Base-by-base conservation (phyloP, 2,797 vertebrate species). In the Chelmon rostratus region DNA sequence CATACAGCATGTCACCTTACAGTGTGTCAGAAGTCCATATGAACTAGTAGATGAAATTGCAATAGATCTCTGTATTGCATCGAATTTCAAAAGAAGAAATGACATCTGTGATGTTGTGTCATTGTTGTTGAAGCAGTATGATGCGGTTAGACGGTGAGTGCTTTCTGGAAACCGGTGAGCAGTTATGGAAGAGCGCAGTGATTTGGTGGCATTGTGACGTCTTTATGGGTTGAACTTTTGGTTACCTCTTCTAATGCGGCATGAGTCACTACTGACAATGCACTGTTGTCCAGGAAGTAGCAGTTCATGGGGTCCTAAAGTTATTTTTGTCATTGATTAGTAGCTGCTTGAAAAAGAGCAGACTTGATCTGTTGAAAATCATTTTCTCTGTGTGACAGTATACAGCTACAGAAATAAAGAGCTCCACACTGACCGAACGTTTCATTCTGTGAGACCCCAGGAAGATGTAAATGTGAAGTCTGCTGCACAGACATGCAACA, bases 401-500 rank as follows among this genome's bases (percentile, higher is more conserved):
- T 15, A 5, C 35, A 37, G 35, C 44, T 18, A n/a, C 10, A 12
- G 50, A 53, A 74, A 16, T 23, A 38, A 46, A n/a, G 23, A 35
- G 19, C 21, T 28, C 8, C 53, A 28, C 11, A 3, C 16, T 21
- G 21, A 2, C 28, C 16, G 58, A 49, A 28, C 25, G n/a, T 15
- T 31, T 59, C 16, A 10, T 23, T 35, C 25, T 64, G 42, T 35
- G 21, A 46, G 31, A 68, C 15, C 42, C n/a, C n/a, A 21, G 3
- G 23, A 57, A 66, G 58, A 73, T 73, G 57, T 33, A 31, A 62
- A 75, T 80, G 47, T 75, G 21, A 57, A 46, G 70, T 40, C 67
- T 81, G 67, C 15, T 47, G 28, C 37, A n/a, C 33, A 52, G 44
- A 31, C 21, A 40, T 59, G 33, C 67, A 79, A 75, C 82, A 82